Base-by-base conservation (phyloP, 2,888 invertebrate species). In the Hirtodrosophila cameraria region DNA sequence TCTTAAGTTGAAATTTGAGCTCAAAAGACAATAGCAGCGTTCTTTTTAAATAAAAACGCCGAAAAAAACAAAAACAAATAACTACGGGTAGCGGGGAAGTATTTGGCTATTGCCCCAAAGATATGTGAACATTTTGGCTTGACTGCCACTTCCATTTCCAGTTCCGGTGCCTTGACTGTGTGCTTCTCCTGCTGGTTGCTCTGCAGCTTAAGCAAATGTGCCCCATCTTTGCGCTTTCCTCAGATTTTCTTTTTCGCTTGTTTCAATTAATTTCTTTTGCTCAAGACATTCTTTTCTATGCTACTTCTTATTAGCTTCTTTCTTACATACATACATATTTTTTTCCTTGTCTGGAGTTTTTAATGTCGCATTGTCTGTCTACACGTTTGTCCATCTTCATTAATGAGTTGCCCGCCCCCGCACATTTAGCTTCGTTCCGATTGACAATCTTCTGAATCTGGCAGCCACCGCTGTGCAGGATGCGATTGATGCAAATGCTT, bases 1-100 rank as follows among this genome's bases (percentile, higher is more conserved):
- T 77, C 87, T 88, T 88, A 84, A 88, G 88, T 75, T 76, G 88
- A 86, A 88, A 87, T 84, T 87, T 84, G 85, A 87, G 88, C 84
- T 80, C 77, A 72, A 87, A 87, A 88, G 84, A 88, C 88, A 88
- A 87, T 87, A 87, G 77, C 58, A 35, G 59, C 62, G 55, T 54
- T 64, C n/a, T 57, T 65, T 78, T 81, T 70, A 86, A 79, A 73
- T 86, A 81, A 86, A 58, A 71, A 61, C 63, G 63, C 42, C 75
- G 49, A 41, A 60, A 41, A 60, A 58, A 57, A 46, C 41, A 38
- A 61, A 68, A 70, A 60, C 77, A 75, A 86, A 76, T 62, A 84
- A 49, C 45, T 46, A 16, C 38, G 33, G 42, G 5, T n/a, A 9
- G 36, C 15, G 11, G 36, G 36, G 31, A 8, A n/a, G n/a, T n/a